phyloP scores from a whole-genome alignment of 2,797 vertebrate species.

The Poeciliopsis presidionis region DNA sequence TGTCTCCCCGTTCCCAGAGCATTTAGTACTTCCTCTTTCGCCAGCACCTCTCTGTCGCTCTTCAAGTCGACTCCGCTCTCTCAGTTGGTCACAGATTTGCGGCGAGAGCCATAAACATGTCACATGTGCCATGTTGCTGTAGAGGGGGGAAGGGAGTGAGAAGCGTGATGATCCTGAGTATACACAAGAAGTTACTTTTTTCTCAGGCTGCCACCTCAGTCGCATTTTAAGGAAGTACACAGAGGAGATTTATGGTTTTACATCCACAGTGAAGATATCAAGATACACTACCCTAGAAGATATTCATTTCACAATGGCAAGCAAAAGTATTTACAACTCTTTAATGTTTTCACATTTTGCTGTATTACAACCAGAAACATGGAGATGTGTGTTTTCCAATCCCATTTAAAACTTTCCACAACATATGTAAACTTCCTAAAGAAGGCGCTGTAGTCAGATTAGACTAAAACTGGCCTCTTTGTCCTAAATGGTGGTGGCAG shows the following conservation, averaged over 20 bases:
- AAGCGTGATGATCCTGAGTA: slow-evolving; percentile 70
- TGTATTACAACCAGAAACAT: neutral
- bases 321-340: neutral
- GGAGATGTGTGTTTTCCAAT: neutral
- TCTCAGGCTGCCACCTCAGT: slow-evolving; percentile 53
- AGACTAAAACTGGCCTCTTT: neutral
- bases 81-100: slow-evolving; percentile 71
- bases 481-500: neutral
- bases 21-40: slow-evolving; percentile 81
- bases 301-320: neutral
- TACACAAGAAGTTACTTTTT: slow-evolving; percentile 67
- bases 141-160: slow-evolving; percentile 43
- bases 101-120: slow-evolving; percentile 71
- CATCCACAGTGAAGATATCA: slow-evolving; percentile 47
- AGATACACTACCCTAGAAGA: slow-evolving; percentile 1
- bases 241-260: slow-evolving; percentile 61
- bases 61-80: slow-evolving; percentile 49
- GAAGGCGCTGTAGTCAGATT: neutral
- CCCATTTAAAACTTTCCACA: neutral
- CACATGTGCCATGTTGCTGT: slow-evolving; percentile 30
- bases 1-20: slow-evolving; percentile 77
- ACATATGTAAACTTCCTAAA: neutral
- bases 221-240: slow-evolving; percentile 66
- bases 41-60: slow-evolving; percentile 64
- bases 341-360: neutral